Percentiles rank a stretch among this genome's conserved stretches.
These are phyloP conservation scores for Charaxes varanes DNA, from an alignment of 1,140 invertebrate genomes.

Conservation along the genomic window DNA sequence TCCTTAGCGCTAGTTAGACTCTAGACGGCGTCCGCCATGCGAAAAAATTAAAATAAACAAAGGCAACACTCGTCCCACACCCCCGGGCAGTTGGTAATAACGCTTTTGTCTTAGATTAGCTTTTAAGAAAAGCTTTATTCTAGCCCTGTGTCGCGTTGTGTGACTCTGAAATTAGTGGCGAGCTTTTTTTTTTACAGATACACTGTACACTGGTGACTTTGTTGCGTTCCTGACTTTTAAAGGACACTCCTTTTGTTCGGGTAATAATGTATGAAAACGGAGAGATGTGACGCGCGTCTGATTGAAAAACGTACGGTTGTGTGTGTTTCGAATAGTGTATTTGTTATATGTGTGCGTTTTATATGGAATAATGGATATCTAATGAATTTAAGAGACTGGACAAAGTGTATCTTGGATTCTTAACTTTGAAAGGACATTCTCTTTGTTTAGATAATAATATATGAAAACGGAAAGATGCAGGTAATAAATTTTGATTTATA, in stretches of 20 bases:
- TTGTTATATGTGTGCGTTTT: no score
- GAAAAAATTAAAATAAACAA: constrained; percentile 72
- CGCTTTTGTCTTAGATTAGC: constrained; percentile 70
- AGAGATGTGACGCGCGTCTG: not conserved
- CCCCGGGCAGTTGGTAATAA: constrained; percentile 58
- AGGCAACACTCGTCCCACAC: constrained; percentile 58
- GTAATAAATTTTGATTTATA: no score
- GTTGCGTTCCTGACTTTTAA: constrained; percentile 3
- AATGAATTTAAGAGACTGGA: no score
- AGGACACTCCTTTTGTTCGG: constrained; percentile 6
- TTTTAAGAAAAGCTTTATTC: constrained; percentile 62
- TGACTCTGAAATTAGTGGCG: constrained; percentile 40
- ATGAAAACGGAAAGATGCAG: no score
- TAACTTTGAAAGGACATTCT: constrained; percentile 4
- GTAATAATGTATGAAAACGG: constrained; percentile 1
- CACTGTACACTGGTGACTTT: not conserved
- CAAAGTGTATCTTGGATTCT: no score
- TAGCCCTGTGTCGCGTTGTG: constrained; percentile 44
- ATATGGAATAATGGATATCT: no score
- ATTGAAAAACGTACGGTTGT: no score
- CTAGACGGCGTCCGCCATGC: constrained; percentile 52
- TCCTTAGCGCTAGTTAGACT: constrained; percentile 47
- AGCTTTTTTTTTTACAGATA: constrained; percentile 5
- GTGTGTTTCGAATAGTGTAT: no score
- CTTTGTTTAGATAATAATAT: constrained; percentile 2